Base-by-base conservation (phyloP, 1,140 invertebrate species). In the Goniozus legneri region DNA sequence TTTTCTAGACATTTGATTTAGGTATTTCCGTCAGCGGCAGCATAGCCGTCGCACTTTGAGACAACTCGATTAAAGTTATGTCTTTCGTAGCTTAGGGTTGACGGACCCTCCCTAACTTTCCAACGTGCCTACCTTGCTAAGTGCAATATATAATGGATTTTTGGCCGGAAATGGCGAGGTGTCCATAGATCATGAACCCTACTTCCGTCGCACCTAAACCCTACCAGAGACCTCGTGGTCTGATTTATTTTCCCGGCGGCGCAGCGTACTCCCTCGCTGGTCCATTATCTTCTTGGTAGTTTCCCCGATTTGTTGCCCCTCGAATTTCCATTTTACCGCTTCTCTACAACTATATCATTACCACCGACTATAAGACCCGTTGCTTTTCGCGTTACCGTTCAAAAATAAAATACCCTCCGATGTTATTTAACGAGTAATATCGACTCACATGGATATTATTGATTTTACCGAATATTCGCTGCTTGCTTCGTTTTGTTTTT, bases 111-210 rank as follows among this genome's bases (percentile, higher is more conserved):
- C 24, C 32, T 51, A 54, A 64, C 54, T 64, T 62, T 60, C 32
- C 40, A 59, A 56, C 47, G 42, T 39, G 50, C 51, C 52, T 40
- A 50, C 55, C 52, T 65, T 54, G 54, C 56, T 62, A 59, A 53
- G 58, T 58, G 58, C 60, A 65, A 69, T 72, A 69, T 69, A 72
- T 72, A 69, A 70, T 65, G 56, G 62, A 72, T 69, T 70, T 72
- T 70, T 69, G 55, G 61, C 52, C 66, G 67, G 67, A 70, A 67
- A 59, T 62, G 56, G 55, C 55, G 58, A 62, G 56, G 57, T 59
- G 64, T 65, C 56, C 66, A 65, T 70, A 69, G 60, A 72, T 72
- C 67, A 70, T 61, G 58, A 57, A 58, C 56, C 65, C 62, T 64
- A 66, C 62, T 70, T 72, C 65, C 67, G 65, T 58, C 57, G 56